Conservation (phyloP, 1,140 invertebrate genomes). For the Pinna nobilis region DNA sequence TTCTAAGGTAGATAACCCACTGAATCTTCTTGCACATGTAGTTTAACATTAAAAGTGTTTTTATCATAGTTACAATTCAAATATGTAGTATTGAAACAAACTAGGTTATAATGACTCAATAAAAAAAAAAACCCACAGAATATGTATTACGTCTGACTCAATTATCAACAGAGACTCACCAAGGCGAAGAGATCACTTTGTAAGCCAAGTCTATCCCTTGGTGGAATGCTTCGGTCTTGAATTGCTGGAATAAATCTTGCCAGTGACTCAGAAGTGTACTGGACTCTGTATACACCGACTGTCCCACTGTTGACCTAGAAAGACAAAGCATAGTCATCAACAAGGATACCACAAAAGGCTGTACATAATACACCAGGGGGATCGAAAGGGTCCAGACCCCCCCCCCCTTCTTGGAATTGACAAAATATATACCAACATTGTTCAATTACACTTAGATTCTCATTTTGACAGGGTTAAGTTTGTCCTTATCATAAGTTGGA, state of each 20-base stretch:
- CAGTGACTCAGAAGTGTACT: slow-evolving; percentile 89
- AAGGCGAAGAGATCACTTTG: slow-evolving; percentile 95
- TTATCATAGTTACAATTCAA: too few relatives aligned
- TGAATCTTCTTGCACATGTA: too few relatives aligned
- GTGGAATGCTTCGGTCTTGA: slow-evolving; percentile 84
- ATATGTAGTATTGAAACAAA: too few relatives aligned
- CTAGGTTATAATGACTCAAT: background rate
- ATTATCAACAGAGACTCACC: slow-evolving; percentile 71
- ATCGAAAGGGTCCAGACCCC: too few relatives aligned
- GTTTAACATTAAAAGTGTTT: too few relatives aligned
- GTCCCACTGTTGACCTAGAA: slow-evolving; percentile 75
- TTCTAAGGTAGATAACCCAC: too few relatives aligned
- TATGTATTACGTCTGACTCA: background rate
- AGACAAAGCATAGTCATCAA: too few relatives aligned
- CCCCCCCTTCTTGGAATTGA: too few relatives aligned
- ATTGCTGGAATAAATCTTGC: slow-evolving; percentile 87
- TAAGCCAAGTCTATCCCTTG: slow-evolving; percentile 92
- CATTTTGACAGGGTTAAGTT: too few relatives aligned
- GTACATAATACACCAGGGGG: background rate
- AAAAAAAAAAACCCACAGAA: background rate
- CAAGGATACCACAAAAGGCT: background rate
- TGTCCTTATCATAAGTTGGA: too few relatives aligned
- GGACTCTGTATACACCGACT: slow-evolving; percentile 82
- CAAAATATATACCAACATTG: too few relatives aligned
- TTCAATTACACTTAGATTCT: too few relatives aligned